These are phyloP conservation scores for Apis laboriosa DNA, from an alignment of 1,140 invertebrate species.

Conservation along the genomic window DNA sequence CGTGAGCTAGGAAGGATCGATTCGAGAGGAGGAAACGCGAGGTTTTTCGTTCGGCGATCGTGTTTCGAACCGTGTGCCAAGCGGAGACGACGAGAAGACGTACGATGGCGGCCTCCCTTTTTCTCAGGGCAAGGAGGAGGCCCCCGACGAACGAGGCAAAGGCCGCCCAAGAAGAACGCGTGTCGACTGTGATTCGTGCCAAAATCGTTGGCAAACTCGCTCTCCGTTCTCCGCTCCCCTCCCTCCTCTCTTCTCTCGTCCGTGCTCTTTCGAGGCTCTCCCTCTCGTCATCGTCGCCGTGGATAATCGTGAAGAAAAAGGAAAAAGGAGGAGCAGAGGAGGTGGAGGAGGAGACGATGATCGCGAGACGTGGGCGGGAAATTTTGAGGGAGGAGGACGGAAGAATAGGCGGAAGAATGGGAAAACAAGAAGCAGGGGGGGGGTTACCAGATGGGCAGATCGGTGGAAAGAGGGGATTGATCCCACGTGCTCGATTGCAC, in stretches of 20 bases:
- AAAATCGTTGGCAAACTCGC: conserved; percentile 21
- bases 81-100: neutral
- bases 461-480: neutral
- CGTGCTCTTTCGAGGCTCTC: too few relatives aligned
- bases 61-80: conserved; percentile 10
- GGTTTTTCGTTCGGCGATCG: neutral
- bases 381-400: neutral
- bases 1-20: neutral
- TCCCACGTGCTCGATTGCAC: conserved; percentile 70
- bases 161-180: conserved; percentile 42
- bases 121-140: conserved; percentile 1
- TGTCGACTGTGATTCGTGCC: conserved; percentile 18
- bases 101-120: neutral
- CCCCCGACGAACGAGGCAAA: conserved; percentile 35
- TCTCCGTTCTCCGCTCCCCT: neutral
- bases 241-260: neutral
- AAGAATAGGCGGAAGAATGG: neutral
- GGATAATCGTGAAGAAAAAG: neutral
- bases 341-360: too few relatives aligned
- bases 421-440: neutral
- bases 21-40: too few relatives aligned
- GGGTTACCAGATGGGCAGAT: neutral
- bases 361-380: neutral
- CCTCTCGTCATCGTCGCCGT: too few relatives aligned
- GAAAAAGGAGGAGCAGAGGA: too few relatives aligned